Evolutionary conservation across 2,888 invertebrate genomes (phyloP), one percentile per base, ranked within the genome.

Genomic region (Anaspis maculata): DNA sequence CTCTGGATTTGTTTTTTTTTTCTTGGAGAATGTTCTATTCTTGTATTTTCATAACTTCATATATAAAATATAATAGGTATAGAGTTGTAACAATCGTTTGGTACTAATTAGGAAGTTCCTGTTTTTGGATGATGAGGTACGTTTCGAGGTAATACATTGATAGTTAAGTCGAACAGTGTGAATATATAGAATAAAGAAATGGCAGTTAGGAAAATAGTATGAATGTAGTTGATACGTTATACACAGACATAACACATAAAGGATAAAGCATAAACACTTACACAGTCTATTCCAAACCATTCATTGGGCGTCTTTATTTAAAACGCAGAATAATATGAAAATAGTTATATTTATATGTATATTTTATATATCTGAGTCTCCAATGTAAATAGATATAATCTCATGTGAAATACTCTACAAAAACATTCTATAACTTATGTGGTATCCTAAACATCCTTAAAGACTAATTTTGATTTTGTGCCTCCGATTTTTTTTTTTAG

Each of bases 341-440:
- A 59, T 59, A 58, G 57, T 58, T 56, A 55, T 55, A 55, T 55
- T 53, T 57, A 52, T 54, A 53, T 51, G 48, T 49, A 47, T 54
- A 51, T 46, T 49, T 48, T 55, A 56, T 56, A 56, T 56, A 57
- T 57, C 56, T 57, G 57, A 59, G 57, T 59, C 59, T 58, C 57
- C 59, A 56, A 56, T 59, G 58, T 59, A 59, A 57, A 58, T 59
- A 59, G 58, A 59, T 58, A 59, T 59, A 59, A 57, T 58, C 56
- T 58, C 56, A 57, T 54, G 54, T 57, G 55, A 57, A 57, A 57
- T 58, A 56, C 49, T 57, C 57, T 58, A 58, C 56, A 57, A 57
- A 57, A 59, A 57, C 55, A 57, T 54, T 54, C 51, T 56, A 57
- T 57, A 57, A 55, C 52, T 53, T 57, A 55, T 53, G 54, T 59